A percentile compares a stretch with the other conserved stretches of the same genome.
Conservation (phyloP, 2,888 invertebrate genomes). For the Phengaris alcon region DNA sequence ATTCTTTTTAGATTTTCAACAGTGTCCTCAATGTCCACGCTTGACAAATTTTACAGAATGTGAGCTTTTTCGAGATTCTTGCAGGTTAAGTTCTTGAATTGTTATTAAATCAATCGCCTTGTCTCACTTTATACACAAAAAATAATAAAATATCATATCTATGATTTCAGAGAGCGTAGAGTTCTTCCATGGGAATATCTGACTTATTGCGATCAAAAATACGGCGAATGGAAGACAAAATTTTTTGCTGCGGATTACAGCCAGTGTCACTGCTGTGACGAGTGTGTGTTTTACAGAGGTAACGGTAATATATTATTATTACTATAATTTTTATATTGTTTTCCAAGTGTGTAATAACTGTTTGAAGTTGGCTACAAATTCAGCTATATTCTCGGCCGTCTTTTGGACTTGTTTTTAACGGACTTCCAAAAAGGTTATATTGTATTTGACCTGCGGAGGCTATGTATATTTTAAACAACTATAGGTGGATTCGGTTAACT, state of each 20-base stretch:
- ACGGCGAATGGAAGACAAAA: slow-evolving; percentile 64
- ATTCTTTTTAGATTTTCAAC: slow-evolving; percentile 56
- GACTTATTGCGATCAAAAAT: slow-evolving; percentile 62
- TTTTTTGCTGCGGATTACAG: slow-evolving; percentile 63
- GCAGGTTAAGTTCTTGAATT: slow-evolving; percentile 51
- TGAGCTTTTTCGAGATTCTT: slow-evolving; percentile 68
- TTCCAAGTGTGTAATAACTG: no score
- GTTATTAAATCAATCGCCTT: background rate
- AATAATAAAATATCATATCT: background rate
- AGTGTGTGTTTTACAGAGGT: slow-evolving; percentile 69
- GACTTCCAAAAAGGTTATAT: background rate
- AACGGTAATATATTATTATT: slow-evolving; percentile 25
- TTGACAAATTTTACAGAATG: slow-evolving; percentile 66
- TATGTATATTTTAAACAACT: no score
- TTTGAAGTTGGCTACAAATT: no score
- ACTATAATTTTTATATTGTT: background rate
- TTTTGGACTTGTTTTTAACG: background rate
- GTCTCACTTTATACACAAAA: background rate
- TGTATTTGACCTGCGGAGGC: no score
- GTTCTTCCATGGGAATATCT: slow-evolving; percentile 54
- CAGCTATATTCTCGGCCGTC: no score
- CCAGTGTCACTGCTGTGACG: slow-evolving; percentile 68
- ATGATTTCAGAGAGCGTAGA: slow-evolving; percentile 52
- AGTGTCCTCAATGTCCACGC: slow-evolving; percentile 68
- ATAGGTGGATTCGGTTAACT: no score